Percentiles rank a stretch among this genome's conserved stretches.
These are phyloP conservation scores for Balaeniceps rex DNA, from an alignment of 2,113 vertebrate genomes.

Conservation along the genomic window DNA sequence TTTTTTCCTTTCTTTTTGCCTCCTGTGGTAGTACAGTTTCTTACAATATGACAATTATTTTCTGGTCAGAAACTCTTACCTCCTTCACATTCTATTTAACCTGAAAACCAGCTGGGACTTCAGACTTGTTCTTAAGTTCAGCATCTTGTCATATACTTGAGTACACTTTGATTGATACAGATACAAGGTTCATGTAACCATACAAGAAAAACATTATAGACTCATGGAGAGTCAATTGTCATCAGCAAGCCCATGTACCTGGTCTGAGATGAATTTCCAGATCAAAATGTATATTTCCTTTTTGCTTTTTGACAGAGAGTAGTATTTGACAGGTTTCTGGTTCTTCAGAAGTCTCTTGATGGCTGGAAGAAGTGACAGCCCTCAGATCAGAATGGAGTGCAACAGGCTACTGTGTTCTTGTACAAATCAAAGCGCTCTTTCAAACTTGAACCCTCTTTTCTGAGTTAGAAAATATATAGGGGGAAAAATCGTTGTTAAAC, in stretches of 20 bases:
- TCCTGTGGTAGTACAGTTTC: background rate
- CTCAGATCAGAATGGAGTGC: constrained; percentile 25
- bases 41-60: background rate
- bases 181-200: constrained; percentile 27
- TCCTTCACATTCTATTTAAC: constrained; percentile 12
- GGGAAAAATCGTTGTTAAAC: background rate
- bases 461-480: background rate
- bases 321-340: constrained; percentile 48
- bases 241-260: constrained; percentile 30
- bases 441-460: background rate
- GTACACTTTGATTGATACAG: constrained; percentile 57
- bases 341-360: constrained; percentile 58
- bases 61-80: background rate
- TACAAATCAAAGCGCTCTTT: constrained; percentile 55
- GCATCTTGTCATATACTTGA: constrained; percentile 14
- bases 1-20: background rate
- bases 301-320: constrained; percentile 41
- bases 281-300: constrained; percentile 57
- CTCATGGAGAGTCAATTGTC: constrained; percentile 39
- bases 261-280: constrained; percentile 58
- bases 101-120: constrained; percentile 33
- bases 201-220: constrained; percentile 32
- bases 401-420: constrained; percentile 47
- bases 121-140: constrained; percentile 25
- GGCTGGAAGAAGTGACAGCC: constrained; percentile 53